These are phyloP conservation scores for Dicaeum eximium DNA, from an alignment of 2,113 vertebrate genomes.

Conservation along the genomic window DNA sequence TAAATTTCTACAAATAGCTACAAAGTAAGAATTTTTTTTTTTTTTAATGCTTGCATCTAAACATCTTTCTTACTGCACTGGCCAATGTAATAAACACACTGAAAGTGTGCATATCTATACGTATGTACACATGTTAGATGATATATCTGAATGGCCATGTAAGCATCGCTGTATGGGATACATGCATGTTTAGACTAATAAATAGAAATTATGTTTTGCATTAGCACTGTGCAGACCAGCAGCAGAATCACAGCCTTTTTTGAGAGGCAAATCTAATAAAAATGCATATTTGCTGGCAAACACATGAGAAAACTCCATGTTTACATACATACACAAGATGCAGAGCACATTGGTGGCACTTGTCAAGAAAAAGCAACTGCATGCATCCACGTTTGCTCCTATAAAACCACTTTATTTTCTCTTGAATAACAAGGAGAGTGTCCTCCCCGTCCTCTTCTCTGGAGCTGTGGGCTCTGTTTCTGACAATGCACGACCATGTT, in stretches of 20 bases:
- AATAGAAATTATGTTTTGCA: neutral
- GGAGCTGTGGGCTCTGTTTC: neutral
- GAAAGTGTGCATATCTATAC: neutral
- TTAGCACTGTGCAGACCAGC: neutral
- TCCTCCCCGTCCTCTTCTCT: neutral
- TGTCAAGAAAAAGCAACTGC: neutral
- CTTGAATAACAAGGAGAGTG: neutral
- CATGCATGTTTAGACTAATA: neutral
- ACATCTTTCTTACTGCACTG: neutral
- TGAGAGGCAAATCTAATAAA: neutral
- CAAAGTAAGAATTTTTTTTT: neutral
- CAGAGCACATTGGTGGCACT: accelerated
- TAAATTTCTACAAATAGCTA: neutral
- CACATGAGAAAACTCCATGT: neutral
- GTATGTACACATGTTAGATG: neutral
- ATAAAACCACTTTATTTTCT: neutral
- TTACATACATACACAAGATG: neutral
- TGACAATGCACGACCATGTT: conserved; percentile 29
- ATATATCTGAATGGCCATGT: neutral
- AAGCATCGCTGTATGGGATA: neutral
- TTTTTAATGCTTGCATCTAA: neutral
- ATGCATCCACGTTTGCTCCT: neutral
- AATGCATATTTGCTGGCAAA: neutral
- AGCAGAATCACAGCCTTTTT: neutral
- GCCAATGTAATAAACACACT: neutral